Evolutionary conservation across 2,888 invertebrate genomes (phyloP), one percentile per base, ranked within the genome.

Genomic region (Drosophila barbarae): DNA sequence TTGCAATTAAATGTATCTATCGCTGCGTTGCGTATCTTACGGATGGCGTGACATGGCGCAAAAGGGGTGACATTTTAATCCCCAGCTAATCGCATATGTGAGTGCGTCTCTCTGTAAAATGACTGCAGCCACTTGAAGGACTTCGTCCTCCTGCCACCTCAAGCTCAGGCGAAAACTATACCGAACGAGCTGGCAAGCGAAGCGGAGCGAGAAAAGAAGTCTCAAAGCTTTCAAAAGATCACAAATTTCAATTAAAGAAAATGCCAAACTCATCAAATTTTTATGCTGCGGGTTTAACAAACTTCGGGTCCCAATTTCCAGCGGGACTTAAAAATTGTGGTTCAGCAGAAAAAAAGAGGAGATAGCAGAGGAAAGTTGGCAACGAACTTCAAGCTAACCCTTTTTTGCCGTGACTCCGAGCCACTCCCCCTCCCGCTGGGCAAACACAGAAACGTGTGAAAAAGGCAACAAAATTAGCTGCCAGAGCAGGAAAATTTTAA

Each of bases 31-130:
- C 70, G 58, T 74, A 54, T 71, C 72, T 69, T 68, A 64, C 61
- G 54, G 69, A 58, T 59, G 53, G 47, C 52, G 59, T 72, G 69
- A 67, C 71, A 57, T 72, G 73, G 77, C 77, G 67, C 69, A 65
- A 73, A 77, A 77, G 79, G 86, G 85, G 84, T 87, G 87, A 87
- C 87, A 87, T 87, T 87, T 86, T 87, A 87, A 87, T 86, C 83
- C 85, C 72, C 76, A 79, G 82, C 77, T 87, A 87, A 87, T 87
- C 87, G 83, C 85, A 83, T 86, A 72, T 80, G 76, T 79, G 77
- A 73, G 68, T 63, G 67, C 66, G 59, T 60, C 55, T 68, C 66
- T 36, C 58, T 51, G 57, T 60, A 47, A 75, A 71, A 63, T 78
- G 79, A 79, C 81, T 80, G 77, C 75, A 79, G 77, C 69, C 79